Evolutionary conservation across 2,797 vertebrate genomes (phyloP).

Genomic region (Sciaenops ocellatus): DNA sequence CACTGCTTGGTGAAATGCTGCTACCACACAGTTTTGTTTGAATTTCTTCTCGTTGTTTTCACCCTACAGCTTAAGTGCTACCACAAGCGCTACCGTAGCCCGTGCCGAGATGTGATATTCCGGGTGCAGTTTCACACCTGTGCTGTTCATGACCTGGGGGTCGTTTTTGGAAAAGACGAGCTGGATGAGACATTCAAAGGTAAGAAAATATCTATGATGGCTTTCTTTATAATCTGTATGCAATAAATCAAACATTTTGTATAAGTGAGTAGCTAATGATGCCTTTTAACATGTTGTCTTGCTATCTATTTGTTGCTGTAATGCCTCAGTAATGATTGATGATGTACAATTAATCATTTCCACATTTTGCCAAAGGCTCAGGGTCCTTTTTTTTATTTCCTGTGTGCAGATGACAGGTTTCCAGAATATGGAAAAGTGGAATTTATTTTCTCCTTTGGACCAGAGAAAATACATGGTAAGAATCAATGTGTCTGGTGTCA

Average conservation of each 20-base stretch:
- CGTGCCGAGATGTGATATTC: constrained; percentile 94
- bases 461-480: constrained; percentile 98
- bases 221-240: background rate
- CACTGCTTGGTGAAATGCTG: background rate
- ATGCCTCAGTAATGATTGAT: background rate
- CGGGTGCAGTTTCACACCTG: constrained; percentile 98
- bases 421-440: constrained; percentile 98
- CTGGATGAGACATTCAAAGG: constrained; percentile 97
- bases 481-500: constrained; percentile 23
- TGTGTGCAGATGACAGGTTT: constrained; percentile 92
- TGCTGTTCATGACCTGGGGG: constrained; percentile 93
- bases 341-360: background rate
- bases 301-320: background rate
- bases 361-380: background rate
- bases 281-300: background rate
- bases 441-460: constrained; percentile 97
- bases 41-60: constrained; percentile 1
- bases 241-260: background rate
- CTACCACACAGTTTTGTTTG: background rate
- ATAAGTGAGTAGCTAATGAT: background rate
- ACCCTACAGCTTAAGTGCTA: constrained; percentile 94
- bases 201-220: constrained; percentile 53
- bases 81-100: constrained; percentile 95
- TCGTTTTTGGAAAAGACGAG: constrained; percentile 96
- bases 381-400: background rate